Base-by-base conservation (phyloP, 2,797 vertebrate species). In the Ciconia nigra region DNA sequence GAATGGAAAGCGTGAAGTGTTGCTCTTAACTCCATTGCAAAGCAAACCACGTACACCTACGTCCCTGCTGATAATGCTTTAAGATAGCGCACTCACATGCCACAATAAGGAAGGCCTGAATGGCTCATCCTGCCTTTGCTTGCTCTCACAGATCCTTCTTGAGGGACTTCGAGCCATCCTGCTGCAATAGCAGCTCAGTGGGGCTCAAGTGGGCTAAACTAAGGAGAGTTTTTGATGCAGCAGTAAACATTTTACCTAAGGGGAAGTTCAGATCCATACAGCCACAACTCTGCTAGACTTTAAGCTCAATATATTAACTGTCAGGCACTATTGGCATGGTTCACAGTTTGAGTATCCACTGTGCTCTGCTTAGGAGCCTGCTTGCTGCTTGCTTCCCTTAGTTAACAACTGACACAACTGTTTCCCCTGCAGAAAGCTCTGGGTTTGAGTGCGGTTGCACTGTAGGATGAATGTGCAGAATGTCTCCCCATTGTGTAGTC, bases 1-100 rank as follows among this genome's bases (percentile, higher is more conserved):
- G 55, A 90, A 58, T 12, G 7, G 35, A 69, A 83, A 66, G 51
- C 1, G 0, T 33, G 54, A 80, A 58, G 31, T 15, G 8, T 21
- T 71, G 13, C 31, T 93, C 69, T 49, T 46, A 41, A 52, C 29
- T 29, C 41, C 14, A 4, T 20, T 63, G 59, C 80, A 46, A 57
- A 72, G 55, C 54, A 61, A 87, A 44, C 31, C 0, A 0, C 20
- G 9, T 25, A 25, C 9, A 39, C 15, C 44, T 24, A 12, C 0
- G 1, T 55, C 25, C 39, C 17, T 67, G 21, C 66, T 59, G n/a
- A 16, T 39, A 69, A 41, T 11, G 25, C 17, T 58, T 22, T 51
- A 44, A 59, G 21, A 7, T 2, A 39, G 41, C 7, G 5, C 16
- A 2, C 10, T 6, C 54, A 47, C n/a, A 9, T 0, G 2, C 24